Evolutionary conservation across 1,140 invertebrate species (phyloP).

Genomic region (Drosophila tani): DNA sequence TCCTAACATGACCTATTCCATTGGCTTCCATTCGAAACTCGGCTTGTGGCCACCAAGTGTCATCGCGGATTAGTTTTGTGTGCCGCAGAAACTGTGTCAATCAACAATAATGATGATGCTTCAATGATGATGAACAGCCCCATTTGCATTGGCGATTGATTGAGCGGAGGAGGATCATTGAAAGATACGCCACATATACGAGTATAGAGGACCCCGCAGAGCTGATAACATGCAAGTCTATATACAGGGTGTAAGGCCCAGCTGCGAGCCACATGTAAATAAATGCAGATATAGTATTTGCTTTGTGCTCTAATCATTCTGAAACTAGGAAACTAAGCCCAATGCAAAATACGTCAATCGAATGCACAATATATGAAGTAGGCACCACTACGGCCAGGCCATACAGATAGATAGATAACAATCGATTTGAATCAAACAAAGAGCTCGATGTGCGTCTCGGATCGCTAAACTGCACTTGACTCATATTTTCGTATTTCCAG

Average conservation of each 20-base stretch:
- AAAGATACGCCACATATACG: slow-evolving; percentile 31
- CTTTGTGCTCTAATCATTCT: slow-evolving; percentile 49
- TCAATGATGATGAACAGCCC: slow-evolving; percentile 34
- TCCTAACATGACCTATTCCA: neutral
- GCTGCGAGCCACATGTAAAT: slow-evolving; percentile 22
- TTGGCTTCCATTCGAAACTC: neutral
- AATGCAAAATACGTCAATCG: slow-evolving; percentile 33
- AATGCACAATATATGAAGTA: slow-evolving; percentile 10
- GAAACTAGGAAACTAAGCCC: slow-evolving; percentile 51
- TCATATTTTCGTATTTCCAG: slow-evolving; percentile 35
- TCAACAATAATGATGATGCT: slow-evolving; percentile 41
- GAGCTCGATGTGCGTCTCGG: slow-evolving; percentile 38
- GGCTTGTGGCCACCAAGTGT: slow-evolving; percentile 28
- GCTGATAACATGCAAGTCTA: slow-evolving; percentile 26
- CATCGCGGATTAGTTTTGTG: slow-evolving; percentile 43
- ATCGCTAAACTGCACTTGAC: slow-evolving; percentile 44
- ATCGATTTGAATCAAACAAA: slow-evolving; percentile 46
- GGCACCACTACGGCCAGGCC: slow-evolving; percentile 6
- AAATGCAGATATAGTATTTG: slow-evolving; percentile 33
- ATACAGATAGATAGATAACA: slow-evolving; percentile 32
- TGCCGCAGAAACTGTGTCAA: slow-evolving; percentile 46
- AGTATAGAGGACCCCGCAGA: slow-evolving; percentile 43
- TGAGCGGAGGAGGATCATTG: slow-evolving; percentile 44
- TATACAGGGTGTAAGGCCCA: slow-evolving; percentile 19
- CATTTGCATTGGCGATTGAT: slow-evolving; percentile 45